These are phyloP conservation scores for Agonopterix subpropinquella DNA, from an alignment of 2,888 invertebrate genomes.

Conservation along the genomic window DNA sequence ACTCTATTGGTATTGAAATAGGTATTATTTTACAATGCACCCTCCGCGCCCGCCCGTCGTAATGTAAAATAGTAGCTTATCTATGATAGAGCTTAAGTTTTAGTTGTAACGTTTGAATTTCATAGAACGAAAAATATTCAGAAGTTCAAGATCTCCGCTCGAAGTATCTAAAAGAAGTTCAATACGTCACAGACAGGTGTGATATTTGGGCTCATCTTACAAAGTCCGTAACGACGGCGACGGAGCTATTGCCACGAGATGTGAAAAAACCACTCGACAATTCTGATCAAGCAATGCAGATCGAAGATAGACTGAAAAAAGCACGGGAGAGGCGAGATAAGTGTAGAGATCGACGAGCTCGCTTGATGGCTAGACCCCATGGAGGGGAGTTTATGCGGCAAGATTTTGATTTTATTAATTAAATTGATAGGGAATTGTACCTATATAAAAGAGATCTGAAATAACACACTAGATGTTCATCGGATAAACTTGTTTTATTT, in stretches of 20 bases:
- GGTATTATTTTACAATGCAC: too few species aligned
- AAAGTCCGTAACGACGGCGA: conserved; percentile 37
- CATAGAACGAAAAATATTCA: conserved; percentile 38
- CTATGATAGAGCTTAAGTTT: too few species aligned
- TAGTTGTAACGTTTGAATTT: neutral
- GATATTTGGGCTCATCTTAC: conserved; percentile 54
- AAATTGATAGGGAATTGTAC: too few species aligned
- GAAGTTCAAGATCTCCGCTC: conserved; percentile 49
- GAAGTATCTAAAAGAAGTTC: conserved; percentile 37
- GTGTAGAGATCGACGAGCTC: conserved; percentile 34
- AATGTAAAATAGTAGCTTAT: too few species aligned
- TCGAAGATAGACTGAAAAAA: conserved; percentile 28
- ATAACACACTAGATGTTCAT: too few species aligned
- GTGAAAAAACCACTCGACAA: conserved; percentile 9
- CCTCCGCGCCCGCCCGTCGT: too few species aligned
- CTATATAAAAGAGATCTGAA: too few species aligned
- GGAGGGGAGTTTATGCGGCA: conserved; percentile 53
- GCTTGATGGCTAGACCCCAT: conserved; percentile 48
- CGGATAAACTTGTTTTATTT: too few species aligned
- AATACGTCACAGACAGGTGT: conserved; percentile 43
- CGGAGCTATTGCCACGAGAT: conserved; percentile 18
- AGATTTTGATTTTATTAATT: neutral
- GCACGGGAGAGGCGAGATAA: conserved; percentile 35
- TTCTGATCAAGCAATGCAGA: conserved; percentile 9
- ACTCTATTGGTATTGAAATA: too few species aligned